phyloP scores from a whole-genome alignment of 2,888 invertebrate genomes.

The Eupsilia transversa region DNA sequence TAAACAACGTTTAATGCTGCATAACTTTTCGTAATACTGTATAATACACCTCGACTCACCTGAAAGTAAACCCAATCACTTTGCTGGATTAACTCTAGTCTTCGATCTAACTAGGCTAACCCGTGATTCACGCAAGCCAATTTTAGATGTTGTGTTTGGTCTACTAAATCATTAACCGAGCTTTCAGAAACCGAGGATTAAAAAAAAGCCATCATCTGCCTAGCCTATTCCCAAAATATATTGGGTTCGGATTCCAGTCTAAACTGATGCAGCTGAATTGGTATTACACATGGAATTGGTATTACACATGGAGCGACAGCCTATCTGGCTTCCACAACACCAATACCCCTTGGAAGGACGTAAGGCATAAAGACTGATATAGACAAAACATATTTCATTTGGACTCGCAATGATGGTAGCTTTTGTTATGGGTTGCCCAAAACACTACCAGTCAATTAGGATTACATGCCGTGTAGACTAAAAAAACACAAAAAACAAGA shows the following conservation, averaged over 20 bases:
- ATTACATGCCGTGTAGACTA: too few relatives aligned
- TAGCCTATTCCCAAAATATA: not conserved
- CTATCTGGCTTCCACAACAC: not conserved
- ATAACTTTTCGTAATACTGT: constrained; percentile 32
- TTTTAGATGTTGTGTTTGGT: not conserved
- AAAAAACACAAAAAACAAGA: constrained; percentile 13
- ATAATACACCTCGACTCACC: constrained; percentile 33
- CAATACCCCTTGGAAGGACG: not conserved
- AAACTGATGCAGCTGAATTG: not conserved
- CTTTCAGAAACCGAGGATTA: not conserved
- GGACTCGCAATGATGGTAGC: not conserved
- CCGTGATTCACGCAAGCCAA: not conserved
- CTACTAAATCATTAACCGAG: not conserved
- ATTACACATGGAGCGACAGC: too few relatives aligned
- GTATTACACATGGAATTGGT: too few relatives aligned
- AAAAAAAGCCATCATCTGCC: not conserved
- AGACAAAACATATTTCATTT: not conserved
- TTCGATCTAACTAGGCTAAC: not conserved
- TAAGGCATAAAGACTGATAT: not conserved
- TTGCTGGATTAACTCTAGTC: not conserved
- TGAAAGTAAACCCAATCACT: constrained; percentile 2
- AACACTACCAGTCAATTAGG: constrained; percentile 6
- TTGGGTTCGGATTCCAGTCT: not conserved
- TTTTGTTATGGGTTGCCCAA: not conserved
- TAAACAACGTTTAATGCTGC: constrained; percentile 31